These are phyloP conservation scores for Eupithecia pulchellata DNA, from an alignment of 2,888 invertebrate species.

Conservation along the genomic window DNA sequence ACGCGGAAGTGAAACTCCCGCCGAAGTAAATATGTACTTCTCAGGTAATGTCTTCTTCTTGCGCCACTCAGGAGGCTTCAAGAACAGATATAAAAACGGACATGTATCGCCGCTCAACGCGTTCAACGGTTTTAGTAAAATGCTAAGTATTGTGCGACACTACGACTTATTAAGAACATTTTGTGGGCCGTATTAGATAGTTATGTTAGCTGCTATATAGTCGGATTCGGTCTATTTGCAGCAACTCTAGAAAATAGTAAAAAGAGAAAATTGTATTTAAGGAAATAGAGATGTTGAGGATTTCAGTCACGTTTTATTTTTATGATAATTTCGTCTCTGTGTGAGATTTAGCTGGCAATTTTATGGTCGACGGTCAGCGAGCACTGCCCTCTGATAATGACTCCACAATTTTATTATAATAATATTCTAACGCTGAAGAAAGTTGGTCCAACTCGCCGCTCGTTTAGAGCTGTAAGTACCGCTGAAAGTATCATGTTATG, in stretches of 20 bases:
- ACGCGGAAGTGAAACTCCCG: conserved; percentile 23
- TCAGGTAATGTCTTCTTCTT: no score
- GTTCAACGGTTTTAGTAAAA: neutral
- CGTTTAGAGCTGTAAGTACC: conserved; percentile 13
- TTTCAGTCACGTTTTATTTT: neutral
- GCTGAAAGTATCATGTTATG: neutral
- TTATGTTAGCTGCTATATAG: neutral
- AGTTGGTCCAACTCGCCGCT: conserved; percentile 24
- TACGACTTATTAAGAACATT: neutral
- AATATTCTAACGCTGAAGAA: conserved; percentile 45
- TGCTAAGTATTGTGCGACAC: neutral
- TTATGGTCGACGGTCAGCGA: conserved; percentile 30
- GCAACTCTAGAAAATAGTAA: neutral
- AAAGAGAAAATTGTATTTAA: neutral
- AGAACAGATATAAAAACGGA: no score
- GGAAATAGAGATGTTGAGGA: neutral
- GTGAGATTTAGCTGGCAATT: conserved; percentile 27
- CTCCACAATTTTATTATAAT: conserved; percentile 42
- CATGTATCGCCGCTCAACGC: no score
- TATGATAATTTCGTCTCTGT: conserved; percentile 19
- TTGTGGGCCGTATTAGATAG: neutral
- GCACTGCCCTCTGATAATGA: conserved; percentile 46
- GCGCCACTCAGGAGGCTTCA: no score
- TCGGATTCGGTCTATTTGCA: neutral
- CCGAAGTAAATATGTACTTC: no score